phyloP scores from a whole-genome alignment of 2,888 invertebrate genomes.

The Lasioglossum villosulum region DNA sequence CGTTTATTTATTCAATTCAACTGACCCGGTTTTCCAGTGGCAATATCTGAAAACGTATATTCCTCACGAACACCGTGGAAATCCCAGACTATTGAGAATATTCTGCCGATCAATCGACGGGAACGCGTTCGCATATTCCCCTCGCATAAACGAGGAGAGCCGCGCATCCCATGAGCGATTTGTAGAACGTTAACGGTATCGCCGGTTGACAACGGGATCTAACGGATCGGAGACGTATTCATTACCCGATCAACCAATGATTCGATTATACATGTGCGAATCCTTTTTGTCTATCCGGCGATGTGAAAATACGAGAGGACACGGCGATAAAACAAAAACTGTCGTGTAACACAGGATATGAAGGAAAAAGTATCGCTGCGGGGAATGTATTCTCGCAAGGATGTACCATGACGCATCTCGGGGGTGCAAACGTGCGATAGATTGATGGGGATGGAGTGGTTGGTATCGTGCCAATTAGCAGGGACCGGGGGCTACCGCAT shows the following conservation, averaged over 20 bases:
- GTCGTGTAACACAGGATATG: background rate
- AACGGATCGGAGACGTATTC: background rate
- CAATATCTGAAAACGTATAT: slow-evolving; percentile 7
- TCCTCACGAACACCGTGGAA: background rate
- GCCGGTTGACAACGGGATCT: background rate
- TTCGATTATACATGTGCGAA: background rate
- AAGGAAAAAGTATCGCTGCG: background rate
- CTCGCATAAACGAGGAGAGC: background rate
- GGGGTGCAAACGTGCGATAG: slow-evolving; percentile 28
- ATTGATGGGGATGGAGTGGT: slow-evolving; percentile 56
- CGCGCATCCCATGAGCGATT: background rate
- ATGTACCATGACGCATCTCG: slow-evolving; percentile 29
- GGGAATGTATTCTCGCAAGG: slow-evolving; percentile 2
- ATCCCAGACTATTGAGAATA: background rate
- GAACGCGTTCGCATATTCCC: background rate
- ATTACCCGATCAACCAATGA: background rate
- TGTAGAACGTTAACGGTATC: background rate
- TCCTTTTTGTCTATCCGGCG: no score
- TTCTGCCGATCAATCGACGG: slow-evolving; percentile 1
- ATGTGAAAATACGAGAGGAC: background rate
- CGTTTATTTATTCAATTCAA: slow-evolving; percentile 5
- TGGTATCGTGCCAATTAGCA: slow-evolving; percentile 68
- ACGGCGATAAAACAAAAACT: background rate
- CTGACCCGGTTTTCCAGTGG: slow-evolving; percentile 23
- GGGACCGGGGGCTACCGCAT: slow-evolving; percentile 57